These are phyloP conservation scores for Ischnus inquisitorius DNA, from an alignment of 2,888 invertebrate genomes.

Conservation along the genomic window DNA sequence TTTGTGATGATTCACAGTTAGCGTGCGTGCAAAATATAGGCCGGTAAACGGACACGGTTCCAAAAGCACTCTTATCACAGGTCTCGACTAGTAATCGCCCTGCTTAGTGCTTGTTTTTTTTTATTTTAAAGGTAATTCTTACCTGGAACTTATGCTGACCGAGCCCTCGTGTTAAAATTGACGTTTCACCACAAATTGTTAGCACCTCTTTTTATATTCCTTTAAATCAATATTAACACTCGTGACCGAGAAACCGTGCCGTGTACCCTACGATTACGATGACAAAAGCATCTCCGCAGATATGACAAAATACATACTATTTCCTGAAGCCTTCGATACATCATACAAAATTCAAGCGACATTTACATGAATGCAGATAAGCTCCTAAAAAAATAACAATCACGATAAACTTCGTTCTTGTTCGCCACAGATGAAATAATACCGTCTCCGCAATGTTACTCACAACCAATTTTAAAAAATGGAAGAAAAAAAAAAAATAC, in stretches of 20 bases:
- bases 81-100: no score
- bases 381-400: conserved; percentile 24
- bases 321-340: conserved; percentile 10
- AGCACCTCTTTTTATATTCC: not conserved
- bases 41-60: not conserved
- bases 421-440: conserved; percentile 1
- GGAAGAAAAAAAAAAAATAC: conserved; percentile 14
- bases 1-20: not conserved
- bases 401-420: conserved; percentile 14
- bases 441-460: conserved; percentile 34
- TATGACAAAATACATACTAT: conserved; percentile 7
- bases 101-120: not conserved
- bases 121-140: not conserved
- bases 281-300: conserved; percentile 9
- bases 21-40: not conserved
- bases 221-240: not conserved
- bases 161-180: no score
- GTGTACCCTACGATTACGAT: not conserved
- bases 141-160: no score
- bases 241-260: not conserved
- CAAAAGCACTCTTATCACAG: no score
- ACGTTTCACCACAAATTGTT: no score
- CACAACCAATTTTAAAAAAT: not conserved
- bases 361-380: conserved; percentile 66
- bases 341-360: conserved; percentile 55